Base-by-base conservation (phyloP, 2,113 vertebrate species). In the Guaruba guarouba region DNA sequence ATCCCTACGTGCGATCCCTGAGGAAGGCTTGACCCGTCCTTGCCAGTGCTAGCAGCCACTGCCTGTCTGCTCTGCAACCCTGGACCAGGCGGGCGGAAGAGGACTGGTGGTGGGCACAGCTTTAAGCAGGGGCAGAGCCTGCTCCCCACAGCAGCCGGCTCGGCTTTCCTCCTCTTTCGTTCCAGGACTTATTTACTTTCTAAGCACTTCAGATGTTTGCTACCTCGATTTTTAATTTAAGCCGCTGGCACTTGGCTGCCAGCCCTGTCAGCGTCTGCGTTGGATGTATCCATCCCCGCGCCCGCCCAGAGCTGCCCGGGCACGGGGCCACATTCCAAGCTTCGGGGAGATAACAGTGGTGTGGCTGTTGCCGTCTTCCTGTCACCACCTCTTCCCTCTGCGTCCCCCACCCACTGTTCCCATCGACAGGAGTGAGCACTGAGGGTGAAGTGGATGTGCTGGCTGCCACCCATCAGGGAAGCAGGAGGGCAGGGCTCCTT, bases 151-250 rank as follows among this genome's bases (percentile, higher is more conserved):
- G 91, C 90, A 91, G 71, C 84, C 23, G 6, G 78, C 88, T 91
- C 4, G 1, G 54, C 63, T 89, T 95, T 87, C 90, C 88, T 89
- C 57, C 46, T 93, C 86, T 94, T 86, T 92, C 11, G 13, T 92
- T 85, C 92, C 84, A 90, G 90, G 92, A 92, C 96, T 95, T 92
- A 93, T 41, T 97, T 97, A 93, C 94, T 96, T 96, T 98, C 79
- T 95, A 93, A 98, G 97, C 97, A 97, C 97, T 98, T 98, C 97
- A 98, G 98, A 97, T 39, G 48, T 98, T 98, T 62, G 97, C 98
- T 98, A 98, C 98, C 98, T 98, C 98, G 97, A 98, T 97, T 96
- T 97, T 97, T 96, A 95, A 93, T 97, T 97, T 96, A 96, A 96
- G 94, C 90, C 13, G 46, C 94, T 95, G 90, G 93, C 84, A 61